Evolutionary conservation across 2,888 invertebrate genomes (phyloP).

Genomic region (Portevinia maculata): DNA sequence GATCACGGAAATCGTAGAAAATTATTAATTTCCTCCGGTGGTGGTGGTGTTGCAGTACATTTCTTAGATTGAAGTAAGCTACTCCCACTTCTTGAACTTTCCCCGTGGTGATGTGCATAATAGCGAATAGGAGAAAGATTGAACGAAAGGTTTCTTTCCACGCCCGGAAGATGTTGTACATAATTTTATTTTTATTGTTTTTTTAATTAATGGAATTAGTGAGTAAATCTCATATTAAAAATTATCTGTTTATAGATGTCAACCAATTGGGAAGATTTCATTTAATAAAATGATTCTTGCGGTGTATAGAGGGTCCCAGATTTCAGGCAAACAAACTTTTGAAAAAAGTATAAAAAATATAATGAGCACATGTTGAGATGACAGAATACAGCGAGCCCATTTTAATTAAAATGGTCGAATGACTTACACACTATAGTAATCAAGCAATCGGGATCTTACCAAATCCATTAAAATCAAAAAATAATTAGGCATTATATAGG

Average conservation of each 20-base stretch:
- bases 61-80: conserved; percentile 4
- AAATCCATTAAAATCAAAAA: no score
- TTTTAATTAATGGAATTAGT: conserved; percentile 37
- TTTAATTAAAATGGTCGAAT: no score
- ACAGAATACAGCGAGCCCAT: no score
- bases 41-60: conserved; percentile 9
- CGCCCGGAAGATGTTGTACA: conserved; percentile 11
- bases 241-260: not conserved
- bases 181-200: conserved; percentile 19
- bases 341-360: no score
- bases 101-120: conserved; percentile 1
- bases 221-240: conserved; percentile 16
- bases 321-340: no score
- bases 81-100: conserved; percentile 42
- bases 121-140: not conserved
- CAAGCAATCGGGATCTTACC: no score
- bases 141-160: not conserved
- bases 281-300: no score
- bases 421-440: no score
- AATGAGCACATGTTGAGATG: no score
- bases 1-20: conserved; percentile 60
- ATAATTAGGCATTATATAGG: no score
- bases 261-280: not conserved
- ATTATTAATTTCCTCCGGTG: conserved; percentile 58
- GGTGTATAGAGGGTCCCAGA: no score